Evolutionary conservation across 2,888 invertebrate species (phyloP).

Genomic region (Drosophila multiciliata): DNA sequence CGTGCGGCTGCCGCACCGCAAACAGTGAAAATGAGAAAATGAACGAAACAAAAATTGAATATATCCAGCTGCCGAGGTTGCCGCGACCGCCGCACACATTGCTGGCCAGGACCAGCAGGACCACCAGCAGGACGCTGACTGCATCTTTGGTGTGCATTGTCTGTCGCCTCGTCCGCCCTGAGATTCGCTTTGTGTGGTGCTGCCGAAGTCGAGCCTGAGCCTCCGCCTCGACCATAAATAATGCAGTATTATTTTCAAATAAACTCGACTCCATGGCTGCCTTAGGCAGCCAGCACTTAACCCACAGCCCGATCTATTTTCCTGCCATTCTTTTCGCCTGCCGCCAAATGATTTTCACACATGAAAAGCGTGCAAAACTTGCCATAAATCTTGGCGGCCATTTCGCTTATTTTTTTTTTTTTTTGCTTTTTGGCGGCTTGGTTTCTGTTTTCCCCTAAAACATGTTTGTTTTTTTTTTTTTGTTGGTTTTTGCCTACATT

Average conservation of each 20-base stretch:
- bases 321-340: conserved; percentile 17
- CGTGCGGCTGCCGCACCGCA: conserved; percentile 69
- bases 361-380: conserved; percentile 78
- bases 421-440: conserved; percentile 18
- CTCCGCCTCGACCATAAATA: conserved; percentile 74
- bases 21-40: conserved; percentile 69
- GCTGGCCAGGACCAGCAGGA: conserved; percentile 20
- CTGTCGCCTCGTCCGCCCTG: conserved; percentile 9
- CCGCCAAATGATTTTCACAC: conserved; percentile 79
- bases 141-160: conserved; percentile 30
- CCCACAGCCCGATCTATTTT: conserved; percentile 2
- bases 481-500: conserved; percentile 27
- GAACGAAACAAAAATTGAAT: conserved; percentile 67
- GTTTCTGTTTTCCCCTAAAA: conserved; percentile 9
- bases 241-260: conserved; percentile 80
- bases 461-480: conserved; percentile 6
- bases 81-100: conserved; percentile 22
- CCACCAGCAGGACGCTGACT: conserved; percentile 14
- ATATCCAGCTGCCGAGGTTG: conserved; percentile 32
- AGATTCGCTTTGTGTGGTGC: conserved; percentile 46
- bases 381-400: conserved; percentile 69
- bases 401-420: conserved; percentile 28
- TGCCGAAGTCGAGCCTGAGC: conserved; percentile 40
- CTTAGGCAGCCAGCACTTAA: conserved; percentile 47
- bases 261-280: conserved; percentile 69